Evolutionary conservation across 2,888 invertebrate species (phyloP).

Genomic region (Tipula confusa): DNA sequence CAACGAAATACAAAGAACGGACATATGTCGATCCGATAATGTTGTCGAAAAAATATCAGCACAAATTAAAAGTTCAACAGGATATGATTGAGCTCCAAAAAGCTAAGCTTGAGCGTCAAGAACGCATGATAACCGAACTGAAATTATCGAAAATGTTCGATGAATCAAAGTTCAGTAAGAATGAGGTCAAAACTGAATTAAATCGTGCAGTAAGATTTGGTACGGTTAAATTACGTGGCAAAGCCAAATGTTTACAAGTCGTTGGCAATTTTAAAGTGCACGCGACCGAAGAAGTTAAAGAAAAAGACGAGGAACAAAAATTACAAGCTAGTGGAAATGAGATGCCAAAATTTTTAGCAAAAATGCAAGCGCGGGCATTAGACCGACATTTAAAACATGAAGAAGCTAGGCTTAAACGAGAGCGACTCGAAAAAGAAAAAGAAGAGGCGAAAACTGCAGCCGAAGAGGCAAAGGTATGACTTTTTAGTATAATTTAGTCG

Average conservation of each 20-base stretch:
- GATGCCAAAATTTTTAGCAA: conserved; percentile 64
- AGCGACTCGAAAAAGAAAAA: conserved; percentile 46
- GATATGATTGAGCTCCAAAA: conserved; percentile 69
- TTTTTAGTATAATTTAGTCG: background rate
- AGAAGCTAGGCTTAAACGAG: conserved; percentile 45
- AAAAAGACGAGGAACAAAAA: conserved; percentile 37
- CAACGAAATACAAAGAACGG: background rate
- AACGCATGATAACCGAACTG: conserved; percentile 66
- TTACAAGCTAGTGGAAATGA: conserved; percentile 45
- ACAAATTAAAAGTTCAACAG: conserved; percentile 62
- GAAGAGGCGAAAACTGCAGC: conserved; percentile 47
- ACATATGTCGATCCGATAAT: background rate
- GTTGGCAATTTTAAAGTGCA: conserved; percentile 43
- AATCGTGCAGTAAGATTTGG: conserved; percentile 55
- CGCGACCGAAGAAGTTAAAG: conserved; percentile 46
- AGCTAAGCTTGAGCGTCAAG: conserved; percentile 65
- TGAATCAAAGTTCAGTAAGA: conserved; percentile 58
- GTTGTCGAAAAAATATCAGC: conserved; percentile 45
- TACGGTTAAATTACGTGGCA: conserved; percentile 55
- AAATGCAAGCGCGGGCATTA: conserved; percentile 68
- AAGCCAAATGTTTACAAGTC: conserved; percentile 49
- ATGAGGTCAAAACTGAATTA: conserved; percentile 56
- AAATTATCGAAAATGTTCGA: conserved; percentile 65
- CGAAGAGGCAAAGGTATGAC: conserved; percentile 48
- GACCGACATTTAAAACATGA: conserved; percentile 54